Base-by-base conservation (phyloP, 2,888 invertebrate species). In the Leucania comma region DNA sequence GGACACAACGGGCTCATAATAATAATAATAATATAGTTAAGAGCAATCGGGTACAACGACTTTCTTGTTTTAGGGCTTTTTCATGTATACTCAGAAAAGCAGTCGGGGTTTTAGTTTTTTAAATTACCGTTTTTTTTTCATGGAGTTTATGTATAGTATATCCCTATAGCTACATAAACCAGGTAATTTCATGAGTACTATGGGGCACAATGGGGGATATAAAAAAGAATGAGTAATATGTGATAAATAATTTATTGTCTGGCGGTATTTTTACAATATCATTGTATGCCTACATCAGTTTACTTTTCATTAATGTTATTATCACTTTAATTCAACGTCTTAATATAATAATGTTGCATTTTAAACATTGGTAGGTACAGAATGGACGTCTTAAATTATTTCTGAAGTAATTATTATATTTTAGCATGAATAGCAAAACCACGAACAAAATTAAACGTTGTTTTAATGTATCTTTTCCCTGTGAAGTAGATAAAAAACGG, bases 191-290 rank as follows among this genome's bases (percentile, higher is more conserved):
- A 17, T 17, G 17, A 5, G 17, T 17, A 42, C n/a, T n/a, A n/a
- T n/a, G n/a, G n/a, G n/a, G n/a, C n/a, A n/a, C n/a, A n/a, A 20
- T 1, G 8, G 22, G 35, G 9, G 35, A 84, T 79, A 78, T 80
- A 82, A 85, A 83, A 78, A 57, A 71, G 2, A 67, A 62, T 61
- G 0, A 38, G 75, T 93, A 93, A 93, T 95, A 94, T 94, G 95
- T 96, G 96, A 96, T 96, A 96, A 96, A 96, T 96, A 96, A 96
- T 96, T 96, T 96, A 96, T 96, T 96, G 96, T 96, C 96, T 95
- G 93, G 94, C 96, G 90, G 91, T 95, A 96, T 94, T 93, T 93
- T 95, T 96, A 96, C 96, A 96, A 95, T 95, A 96, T 94, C 93
- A 95, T 95, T 93, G 93, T 93, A 93, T 91, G 91, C 90, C 91